Percentiles rank a stretch among this genome's conserved stretches.
Evolutionary conservation across 1,140 invertebrate species (phyloP).

Genomic region (Tenebrio molitor): DNA sequence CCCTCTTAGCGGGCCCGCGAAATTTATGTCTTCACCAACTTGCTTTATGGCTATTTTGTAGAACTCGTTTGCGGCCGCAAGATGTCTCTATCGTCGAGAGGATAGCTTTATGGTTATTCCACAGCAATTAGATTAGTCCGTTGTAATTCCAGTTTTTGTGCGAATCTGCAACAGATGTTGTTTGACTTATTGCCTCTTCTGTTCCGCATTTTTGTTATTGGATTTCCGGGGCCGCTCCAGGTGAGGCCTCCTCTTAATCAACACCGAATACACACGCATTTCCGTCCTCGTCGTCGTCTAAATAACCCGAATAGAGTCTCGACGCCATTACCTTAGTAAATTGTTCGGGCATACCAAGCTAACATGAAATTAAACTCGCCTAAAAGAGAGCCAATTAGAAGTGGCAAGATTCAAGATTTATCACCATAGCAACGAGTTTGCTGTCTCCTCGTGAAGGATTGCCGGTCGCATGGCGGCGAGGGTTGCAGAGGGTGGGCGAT

Average conservation of each 20-base stretch:
- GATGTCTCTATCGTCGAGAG: slow-evolving; percentile 65
- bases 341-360: slow-evolving; percentile 58
- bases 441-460: slow-evolving; percentile 64
- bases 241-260: too few species aligned
- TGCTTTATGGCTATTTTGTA: slow-evolving; percentile 64
- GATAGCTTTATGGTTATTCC: slow-evolving; percentile 64
- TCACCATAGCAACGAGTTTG: slow-evolving; percentile 64
- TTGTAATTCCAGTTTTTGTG: slow-evolving; percentile 63
- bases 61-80: slow-evolving; percentile 63
- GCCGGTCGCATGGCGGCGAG: slow-evolving; percentile 62
- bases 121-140: slow-evolving; percentile 65
- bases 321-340: slow-evolving; percentile 57
- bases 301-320: slow-evolving; percentile 37
- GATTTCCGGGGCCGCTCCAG: slow-evolving; percentile 20
- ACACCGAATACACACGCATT: too few species aligned
- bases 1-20: slow-evolving; percentile 56
- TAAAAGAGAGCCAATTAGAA: slow-evolving; percentile 65
- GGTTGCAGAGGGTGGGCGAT: slow-evolving; percentile 47
- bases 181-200: slow-evolving; percentile 60
- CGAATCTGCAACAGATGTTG: slow-evolving; percentile 61
- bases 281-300: slow-evolving; percentile 17
- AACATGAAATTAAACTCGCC: slow-evolving; percentile 63
- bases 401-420: slow-evolving; percentile 65
- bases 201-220: slow-evolving; percentile 36
- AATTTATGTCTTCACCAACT: slow-evolving; percentile 63